Evolutionary conservation across 2,797 vertebrate genomes (phyloP), one percentile per base, ranked within the genome.

Genomic region (Sebastes reedi): DNA sequence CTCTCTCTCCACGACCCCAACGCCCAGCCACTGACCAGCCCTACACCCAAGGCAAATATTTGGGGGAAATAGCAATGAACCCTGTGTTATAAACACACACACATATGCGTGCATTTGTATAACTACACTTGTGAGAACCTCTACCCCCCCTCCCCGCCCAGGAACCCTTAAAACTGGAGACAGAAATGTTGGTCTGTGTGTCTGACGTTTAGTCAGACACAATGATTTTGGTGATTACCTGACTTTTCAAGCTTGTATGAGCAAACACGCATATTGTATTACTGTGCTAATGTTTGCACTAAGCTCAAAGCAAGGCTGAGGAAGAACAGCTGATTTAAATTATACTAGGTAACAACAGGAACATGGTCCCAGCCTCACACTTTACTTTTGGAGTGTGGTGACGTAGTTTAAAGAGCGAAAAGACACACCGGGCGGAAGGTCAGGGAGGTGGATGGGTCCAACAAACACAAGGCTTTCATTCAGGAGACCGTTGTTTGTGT

Each of bases 41-140:
- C 83, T 50, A 75, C 89, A 87, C 69, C 85, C 81, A 90, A 83
- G 68, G 62, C 85, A 93, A 92, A 94, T 92, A 94, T 93, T 91
- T 92, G 75, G 77, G 76, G 75, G 62, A 80, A 89, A 85, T 67
- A 83, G 86, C 79, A 84, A 84, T 81, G 82, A 79, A 86, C 67
- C 75, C 60, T 66, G 61, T 80, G 78, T 67, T 77, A 70, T 77
- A 82, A 61, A 68, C 22, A 70, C 27, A 75, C 64, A 60, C 52
- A 77, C 64, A 69, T 32, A 30, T 4, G 2, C 27, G 1, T 50
- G 10, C 6, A 4, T 65, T 74, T 73, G 39, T 59, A 55, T 58
- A 14, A 67, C 30, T 29, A 5, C 69, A 65, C 60, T 68, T 82
- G 66, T 72, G 74, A 75, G 74, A 68, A 75, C 61, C 29, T 39